Conservation (phyloP, 2,113 vertebrate species). For the Seriola rivoliana region DNA sequence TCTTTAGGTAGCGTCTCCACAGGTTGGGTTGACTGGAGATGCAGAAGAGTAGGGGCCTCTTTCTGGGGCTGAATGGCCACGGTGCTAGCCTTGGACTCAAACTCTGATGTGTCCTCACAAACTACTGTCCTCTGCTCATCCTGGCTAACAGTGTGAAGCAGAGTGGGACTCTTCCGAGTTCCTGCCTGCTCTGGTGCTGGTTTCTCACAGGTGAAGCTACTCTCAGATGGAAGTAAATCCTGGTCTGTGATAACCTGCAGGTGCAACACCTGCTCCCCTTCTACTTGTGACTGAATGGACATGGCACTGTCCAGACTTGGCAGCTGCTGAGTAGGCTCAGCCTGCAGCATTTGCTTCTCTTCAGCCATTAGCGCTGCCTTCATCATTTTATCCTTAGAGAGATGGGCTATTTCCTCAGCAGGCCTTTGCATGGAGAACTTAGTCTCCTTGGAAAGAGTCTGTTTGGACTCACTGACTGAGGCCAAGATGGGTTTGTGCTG, state of each 20-base stretch:
- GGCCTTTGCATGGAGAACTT: constrained; percentile 65
- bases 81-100: constrained; percentile 69
- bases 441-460: constrained; percentile 79
- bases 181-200: constrained; percentile 74
- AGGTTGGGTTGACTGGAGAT: constrained; percentile 80
- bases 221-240: constrained; percentile 81
- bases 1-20: constrained; percentile 85
- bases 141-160: constrained; percentile 79
- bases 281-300: constrained; percentile 73
- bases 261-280: constrained; percentile 81
- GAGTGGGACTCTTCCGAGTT: constrained; percentile 76
- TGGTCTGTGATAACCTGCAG: constrained; percentile 85
- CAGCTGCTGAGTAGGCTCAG: constrained; percentile 75
- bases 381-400: constrained; percentile 73
- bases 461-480: constrained; percentile 79
- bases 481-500: constrained; percentile 57
- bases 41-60: constrained; percentile 79
- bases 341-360: constrained; percentile 81
- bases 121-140: constrained; percentile 80
- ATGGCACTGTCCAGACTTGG: constrained; percentile 73
- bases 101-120: constrained; percentile 77
- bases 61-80: constrained; percentile 72
- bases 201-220: constrained; percentile 79
- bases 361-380: constrained; percentile 80
- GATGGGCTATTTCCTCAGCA: constrained; percentile 68